phyloP scores from a whole-genome alignment of 2,888 invertebrate species.

The Scaeva pyrastri region DNA sequence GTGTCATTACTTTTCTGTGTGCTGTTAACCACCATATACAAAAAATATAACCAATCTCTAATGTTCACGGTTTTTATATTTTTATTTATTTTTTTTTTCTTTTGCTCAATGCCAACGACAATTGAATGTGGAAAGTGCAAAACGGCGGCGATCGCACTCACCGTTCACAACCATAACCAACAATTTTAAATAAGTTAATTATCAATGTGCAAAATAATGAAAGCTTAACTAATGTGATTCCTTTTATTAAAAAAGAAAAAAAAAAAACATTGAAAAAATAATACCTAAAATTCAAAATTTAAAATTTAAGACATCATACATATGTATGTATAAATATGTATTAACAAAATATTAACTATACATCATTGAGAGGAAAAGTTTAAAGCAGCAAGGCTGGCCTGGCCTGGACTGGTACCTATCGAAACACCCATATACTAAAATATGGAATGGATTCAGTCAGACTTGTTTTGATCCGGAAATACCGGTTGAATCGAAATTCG shows the following conservation, averaged over 20 bases:
- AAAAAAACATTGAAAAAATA: constrained; percentile 21
- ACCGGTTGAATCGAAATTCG: constrained; percentile 72
- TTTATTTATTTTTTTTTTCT: constrained; percentile 32
- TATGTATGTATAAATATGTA: background rate
- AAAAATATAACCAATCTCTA: constrained; percentile 30
- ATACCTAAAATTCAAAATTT: background rate
- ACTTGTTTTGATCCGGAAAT: constrained; percentile 76
- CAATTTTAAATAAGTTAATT: constrained; percentile 36
- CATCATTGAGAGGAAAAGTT: constrained; percentile 69
- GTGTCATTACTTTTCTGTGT: constrained; percentile 63
- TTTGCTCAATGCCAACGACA: constrained; percentile 58
- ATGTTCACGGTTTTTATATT: constrained; percentile 31
- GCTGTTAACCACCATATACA: constrained; percentile 31
- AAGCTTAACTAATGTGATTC: constrained; percentile 54
- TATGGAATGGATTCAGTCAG: constrained; percentile 68
- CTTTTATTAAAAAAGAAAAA: constrained; percentile 41
- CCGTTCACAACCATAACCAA: constrained; percentile 9
- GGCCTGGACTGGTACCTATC: constrained; percentile 30
- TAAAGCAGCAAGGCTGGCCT: constrained; percentile 63
- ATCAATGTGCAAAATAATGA: constrained; percentile 60
- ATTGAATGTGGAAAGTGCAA: constrained; percentile 54
- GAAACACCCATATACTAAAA: constrained; percentile 59
- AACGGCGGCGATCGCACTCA: constrained; percentile 26
- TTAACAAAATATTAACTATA: constrained; percentile 23
- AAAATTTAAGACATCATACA: constrained; percentile 11